phyloP scores from a whole-genome alignment of 2,797 vertebrate genomes.

The Allochrocebus solatus region DNA sequence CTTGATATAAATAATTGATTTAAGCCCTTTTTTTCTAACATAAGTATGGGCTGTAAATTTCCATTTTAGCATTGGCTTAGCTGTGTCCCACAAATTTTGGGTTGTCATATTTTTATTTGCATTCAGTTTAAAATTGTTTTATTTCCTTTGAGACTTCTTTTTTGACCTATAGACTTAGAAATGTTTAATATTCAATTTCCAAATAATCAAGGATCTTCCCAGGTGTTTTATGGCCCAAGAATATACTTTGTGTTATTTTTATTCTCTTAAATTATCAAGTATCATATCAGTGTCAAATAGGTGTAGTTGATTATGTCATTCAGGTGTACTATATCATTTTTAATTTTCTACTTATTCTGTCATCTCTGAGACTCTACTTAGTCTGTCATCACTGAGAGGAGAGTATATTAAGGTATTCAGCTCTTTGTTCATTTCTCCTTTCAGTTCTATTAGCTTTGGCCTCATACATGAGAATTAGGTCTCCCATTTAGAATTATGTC shows the following conservation, averaged over 20 bases:
- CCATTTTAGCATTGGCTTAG: neutral
- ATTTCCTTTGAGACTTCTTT: neutral
- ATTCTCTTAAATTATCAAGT: neutral
- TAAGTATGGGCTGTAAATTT: neutral
- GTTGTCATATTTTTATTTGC: neutral
- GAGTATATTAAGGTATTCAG: neutral
- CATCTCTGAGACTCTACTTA: neutral
- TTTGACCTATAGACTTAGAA: neutral
- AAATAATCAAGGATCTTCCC: neutral
- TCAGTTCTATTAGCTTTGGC: neutral
- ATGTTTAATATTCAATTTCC: conserved; percentile 22
- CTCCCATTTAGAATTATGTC: neutral
- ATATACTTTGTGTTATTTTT: neutral
- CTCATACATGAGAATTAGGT: neutral
- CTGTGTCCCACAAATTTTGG: neutral
- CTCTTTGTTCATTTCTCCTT: neutral
- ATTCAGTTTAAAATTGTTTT: neutral
- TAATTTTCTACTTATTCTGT: neutral
- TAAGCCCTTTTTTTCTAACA: neutral
- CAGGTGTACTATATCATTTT: neutral
- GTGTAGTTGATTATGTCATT: neutral
- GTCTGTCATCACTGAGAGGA: neutral
- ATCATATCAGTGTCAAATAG: neutral
- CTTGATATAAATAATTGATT: neutral
- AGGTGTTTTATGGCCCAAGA: neutral